A percentile compares a stretch with the other conserved stretches of the same genome.
Conservation (phyloP, 2,797 vertebrate species). For the Acipenser oxyrinchus region DNA sequence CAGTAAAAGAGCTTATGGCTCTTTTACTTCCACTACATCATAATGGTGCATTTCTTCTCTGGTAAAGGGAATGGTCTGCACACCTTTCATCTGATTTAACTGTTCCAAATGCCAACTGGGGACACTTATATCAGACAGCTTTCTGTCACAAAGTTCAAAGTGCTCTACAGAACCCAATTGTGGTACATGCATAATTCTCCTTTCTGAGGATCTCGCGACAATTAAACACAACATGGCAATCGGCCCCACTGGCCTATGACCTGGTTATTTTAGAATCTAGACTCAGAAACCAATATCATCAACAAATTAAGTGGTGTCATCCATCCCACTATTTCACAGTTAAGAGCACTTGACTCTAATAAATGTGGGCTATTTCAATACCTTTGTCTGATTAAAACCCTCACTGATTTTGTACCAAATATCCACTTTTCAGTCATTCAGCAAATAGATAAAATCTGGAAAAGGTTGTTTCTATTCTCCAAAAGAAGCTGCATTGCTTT, state of each 20-base stretch:
- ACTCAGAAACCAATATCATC: slow-evolving; percentile 15
- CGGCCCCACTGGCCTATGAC: neutral
- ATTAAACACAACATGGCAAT: slow-evolving; percentile 5
- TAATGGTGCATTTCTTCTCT: too few species aligned
- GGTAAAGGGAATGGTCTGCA: too few species aligned
- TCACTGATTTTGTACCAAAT: slow-evolving; percentile 11
- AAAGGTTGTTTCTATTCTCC: slow-evolving; percentile 23
- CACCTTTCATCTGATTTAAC: too few species aligned
- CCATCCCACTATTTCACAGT: neutral
- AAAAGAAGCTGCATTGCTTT: slow-evolving; percentile 19
- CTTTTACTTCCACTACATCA: too few species aligned
- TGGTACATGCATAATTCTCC: neutral
- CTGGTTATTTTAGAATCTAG: slow-evolving; percentile 4
- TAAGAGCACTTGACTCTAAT: neutral
- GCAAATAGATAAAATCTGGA: slow-evolving; percentile 9
- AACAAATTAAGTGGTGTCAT: slow-evolving; percentile 11
- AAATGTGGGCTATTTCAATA: neutral
- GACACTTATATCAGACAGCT: too few species aligned
- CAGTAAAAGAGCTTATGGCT: too few species aligned
- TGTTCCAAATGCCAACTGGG: too few species aligned
- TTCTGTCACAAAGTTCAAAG: too few species aligned
- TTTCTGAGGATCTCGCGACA: slow-evolving; percentile 10
- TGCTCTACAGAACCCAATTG: neutral
- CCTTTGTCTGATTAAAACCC: slow-evolving; percentile 8
- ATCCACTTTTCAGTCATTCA: slow-evolving; percentile 20